Evolutionary conservation across 2,888 invertebrate genomes (phyloP).

Genomic region (Aporophyla lueneburgensis): DNA sequence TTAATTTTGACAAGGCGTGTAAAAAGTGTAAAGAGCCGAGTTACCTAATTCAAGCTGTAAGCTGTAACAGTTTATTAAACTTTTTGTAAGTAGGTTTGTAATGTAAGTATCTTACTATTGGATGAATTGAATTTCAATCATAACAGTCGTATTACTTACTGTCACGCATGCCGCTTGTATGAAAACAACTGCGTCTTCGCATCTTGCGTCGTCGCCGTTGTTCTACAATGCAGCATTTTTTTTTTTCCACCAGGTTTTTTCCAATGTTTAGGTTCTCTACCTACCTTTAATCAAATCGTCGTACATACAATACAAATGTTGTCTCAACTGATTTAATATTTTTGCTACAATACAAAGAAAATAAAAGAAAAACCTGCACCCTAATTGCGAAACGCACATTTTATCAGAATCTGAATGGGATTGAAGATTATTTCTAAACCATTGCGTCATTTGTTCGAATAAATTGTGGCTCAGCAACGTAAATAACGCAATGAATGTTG

Average conservation of each 20-base stretch:
- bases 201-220: background rate
- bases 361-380: background rate
- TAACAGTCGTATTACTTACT: background rate
- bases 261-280: background rate
- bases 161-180: background rate
- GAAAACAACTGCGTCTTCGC: background rate
- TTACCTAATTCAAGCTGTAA: conserved; percentile 27
- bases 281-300: background rate
- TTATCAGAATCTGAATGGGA: too few species aligned
- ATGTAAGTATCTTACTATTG: conserved; percentile 9
- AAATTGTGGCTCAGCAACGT: too few species aligned
- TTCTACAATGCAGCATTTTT: background rate
- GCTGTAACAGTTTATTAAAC: conserved; percentile 4
- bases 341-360: background rate
- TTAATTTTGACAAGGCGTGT: conserved; percentile 55
- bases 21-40: conserved; percentile 46
- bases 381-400: too few species aligned
- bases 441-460: too few species aligned
- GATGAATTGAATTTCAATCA: conserved; percentile 14
- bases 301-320: background rate
- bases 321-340: background rate
- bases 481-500: too few species aligned
- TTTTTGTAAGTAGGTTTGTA: conserved; percentile 12
- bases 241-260: background rate
- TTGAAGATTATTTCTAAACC: too few species aligned